Evolutionary conservation across 1,140 invertebrate genomes (phyloP).

Genomic region (Ceratina japonica): DNA sequence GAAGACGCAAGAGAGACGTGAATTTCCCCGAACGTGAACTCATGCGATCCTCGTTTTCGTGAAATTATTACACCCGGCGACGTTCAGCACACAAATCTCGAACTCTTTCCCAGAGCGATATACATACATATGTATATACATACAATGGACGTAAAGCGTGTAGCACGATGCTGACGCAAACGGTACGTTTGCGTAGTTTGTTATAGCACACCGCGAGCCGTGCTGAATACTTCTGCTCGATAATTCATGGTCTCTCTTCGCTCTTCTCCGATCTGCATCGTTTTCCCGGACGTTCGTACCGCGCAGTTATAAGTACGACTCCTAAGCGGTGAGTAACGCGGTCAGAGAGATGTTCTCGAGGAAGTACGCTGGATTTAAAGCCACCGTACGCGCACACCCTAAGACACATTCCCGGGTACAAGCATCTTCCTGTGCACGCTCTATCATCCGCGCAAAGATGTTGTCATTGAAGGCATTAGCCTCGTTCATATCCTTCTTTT

Average conservation of each 20-base stretch:
- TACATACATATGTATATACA: too few relatives aligned
- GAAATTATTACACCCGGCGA: conserved; percentile 34
- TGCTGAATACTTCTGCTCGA: conserved; percentile 14
- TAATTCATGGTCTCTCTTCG: conserved; percentile 18
- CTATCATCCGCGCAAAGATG: conserved; percentile 66
- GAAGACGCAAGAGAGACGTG: background rate
- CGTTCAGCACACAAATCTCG: conserved; percentile 15
- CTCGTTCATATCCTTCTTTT: conserved; percentile 59
- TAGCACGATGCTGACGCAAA: conserved; percentile 5
- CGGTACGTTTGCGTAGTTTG: conserved; percentile 26
- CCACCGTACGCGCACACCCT: conserved; percentile 20
- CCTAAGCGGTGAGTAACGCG: conserved; percentile 45
- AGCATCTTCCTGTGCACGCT: conserved; percentile 55
- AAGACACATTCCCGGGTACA: conserved; percentile 41
- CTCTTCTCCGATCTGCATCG: background rate
- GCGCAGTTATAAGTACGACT: conserved; percentile 43
- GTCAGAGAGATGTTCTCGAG: conserved; percentile 60
- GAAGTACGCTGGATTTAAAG: conserved; percentile 49
- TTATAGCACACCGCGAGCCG: conserved; percentile 4
- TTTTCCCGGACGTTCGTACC: background rate
- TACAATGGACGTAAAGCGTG: too few relatives aligned
- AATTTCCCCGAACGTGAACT: background rate
- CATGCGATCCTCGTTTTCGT: conserved; percentile 15
- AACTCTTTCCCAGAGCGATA: background rate
- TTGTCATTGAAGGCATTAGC: conserved; percentile 70